Evolutionary conservation across 2,113 vertebrate genomes (phyloP), one percentile per base, ranked within the genome.

Genomic region (Solea senegalensis): DNA sequence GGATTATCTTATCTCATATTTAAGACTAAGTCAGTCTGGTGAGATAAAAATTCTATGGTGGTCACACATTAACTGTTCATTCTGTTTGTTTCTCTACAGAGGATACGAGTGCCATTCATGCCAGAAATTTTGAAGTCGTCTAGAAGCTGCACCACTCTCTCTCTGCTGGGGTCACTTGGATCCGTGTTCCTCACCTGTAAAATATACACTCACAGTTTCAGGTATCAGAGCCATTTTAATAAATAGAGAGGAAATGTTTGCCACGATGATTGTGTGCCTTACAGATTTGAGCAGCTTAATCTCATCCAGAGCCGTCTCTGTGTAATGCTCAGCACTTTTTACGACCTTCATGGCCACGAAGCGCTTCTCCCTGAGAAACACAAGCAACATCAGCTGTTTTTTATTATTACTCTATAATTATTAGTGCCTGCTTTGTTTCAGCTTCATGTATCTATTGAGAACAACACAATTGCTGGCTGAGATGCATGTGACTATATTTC

Each of bases 291-390:
- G 94, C 82, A 99, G 89, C 70, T 96, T 97, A 84, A 99, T 99
- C 89, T 99, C 98, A 91, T 99, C 98, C 84, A 98, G 83, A 0
- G 98, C 98, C 0, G 98, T 99, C 89, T 99, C 98, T 0, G 98
- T 99, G 84, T 99, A 99, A 91, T 99, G 97, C 72, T 99, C 98
- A 8, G 98, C 98, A 91, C 98, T 99, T 91, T 99, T 99, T 74
- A 99, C 97, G 83, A 99, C 98, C 89, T 99, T 99, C 96, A 99
- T 97, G 45, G 98, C 98, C 89, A 99, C 97, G 81, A 98, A 99
- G 39, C 94, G 92, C 86, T 94, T 98, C 57, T 94, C 96, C 91
- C 97, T 98, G 77, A 49, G 79, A 78, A 28, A 41, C 5, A 74
- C n/a, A 65, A 54, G 11, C 44, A 48, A 48, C 5, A 4, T 6